Percentiles rank a stretch among this genome's conserved stretches.
These are phyloP conservation scores for Macropus fuliginosus DNA, from an alignment of 2,797 vertebrate species.

Conservation along the genomic window DNA sequence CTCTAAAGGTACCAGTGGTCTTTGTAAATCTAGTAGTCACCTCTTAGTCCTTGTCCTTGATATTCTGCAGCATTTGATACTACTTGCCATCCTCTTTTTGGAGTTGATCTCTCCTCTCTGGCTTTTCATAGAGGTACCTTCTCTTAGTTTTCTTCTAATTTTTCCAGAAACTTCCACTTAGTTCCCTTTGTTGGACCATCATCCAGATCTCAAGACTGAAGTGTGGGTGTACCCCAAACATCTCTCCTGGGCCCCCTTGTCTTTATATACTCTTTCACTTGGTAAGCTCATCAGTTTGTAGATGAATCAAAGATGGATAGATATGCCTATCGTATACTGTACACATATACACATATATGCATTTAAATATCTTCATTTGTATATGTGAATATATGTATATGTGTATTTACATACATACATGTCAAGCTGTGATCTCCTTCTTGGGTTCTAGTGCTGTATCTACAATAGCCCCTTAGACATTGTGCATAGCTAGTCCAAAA, in stretches of 20 bases:
- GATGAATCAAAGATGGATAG: background rate
- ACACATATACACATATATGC: background rate
- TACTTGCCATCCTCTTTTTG: background rate
- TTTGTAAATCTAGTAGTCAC: background rate
- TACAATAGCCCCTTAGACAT: background rate
- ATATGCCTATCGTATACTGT: too few relatives aligned
- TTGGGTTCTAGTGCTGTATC: background rate
- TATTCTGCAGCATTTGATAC: background rate
- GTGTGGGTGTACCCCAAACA: background rate
- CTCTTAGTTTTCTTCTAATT: background rate
- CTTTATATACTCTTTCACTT: background rate
- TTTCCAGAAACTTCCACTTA: background rate
- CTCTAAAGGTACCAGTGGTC: background rate
- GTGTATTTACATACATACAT: background rate
- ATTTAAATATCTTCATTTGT: too few relatives aligned
- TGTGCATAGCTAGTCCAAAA: conserved; percentile 7
- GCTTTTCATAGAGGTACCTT: background rate
- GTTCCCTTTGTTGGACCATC: background rate
- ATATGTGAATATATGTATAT: background rate
- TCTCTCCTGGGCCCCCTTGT: background rate
- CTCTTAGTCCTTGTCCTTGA: background rate
- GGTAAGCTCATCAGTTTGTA: background rate
- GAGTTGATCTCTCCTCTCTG: background rate
- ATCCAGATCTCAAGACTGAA: conserved; percentile 11
- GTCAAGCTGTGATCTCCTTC: background rate